These are phyloP conservation scores for Calephelis virginiensis DNA, from an alignment of 1,140 invertebrate genomes.

Conservation along the genomic window DNA sequence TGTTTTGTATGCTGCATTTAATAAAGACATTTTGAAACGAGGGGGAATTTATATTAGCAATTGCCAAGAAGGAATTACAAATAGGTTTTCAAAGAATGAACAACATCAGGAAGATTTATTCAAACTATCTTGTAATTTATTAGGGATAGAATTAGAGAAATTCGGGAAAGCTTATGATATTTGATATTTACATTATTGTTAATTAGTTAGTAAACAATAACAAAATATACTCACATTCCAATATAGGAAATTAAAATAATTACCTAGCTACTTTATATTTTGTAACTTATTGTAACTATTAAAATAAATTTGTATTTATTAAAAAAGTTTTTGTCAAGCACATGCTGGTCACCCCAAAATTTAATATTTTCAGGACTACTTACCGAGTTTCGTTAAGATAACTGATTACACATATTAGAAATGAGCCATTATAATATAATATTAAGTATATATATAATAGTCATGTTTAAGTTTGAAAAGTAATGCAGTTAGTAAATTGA, in stretches of 20 bases:
- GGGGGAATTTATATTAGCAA: slow-evolving; percentile 88
- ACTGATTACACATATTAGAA: too few species aligned
- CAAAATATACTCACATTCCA: background rate
- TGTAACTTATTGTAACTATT: background rate
- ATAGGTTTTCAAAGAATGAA: slow-evolving; percentile 65
- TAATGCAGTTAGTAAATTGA: too few species aligned
- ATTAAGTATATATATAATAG: too few species aligned
- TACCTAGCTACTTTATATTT: background rate
- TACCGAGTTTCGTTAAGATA: too few species aligned
- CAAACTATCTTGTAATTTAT: slow-evolving; percentile 65
- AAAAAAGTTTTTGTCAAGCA: background rate
- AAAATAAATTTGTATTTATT: background rate
- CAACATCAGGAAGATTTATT: slow-evolving; percentile 66
- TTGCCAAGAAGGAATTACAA: slow-evolving; percentile 78
- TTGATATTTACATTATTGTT: background rate
- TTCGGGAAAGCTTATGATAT: slow-evolving; percentile 41
- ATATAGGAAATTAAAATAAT: background rate
- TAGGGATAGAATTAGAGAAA: slow-evolving; percentile 51
- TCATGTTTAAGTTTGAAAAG: too few species aligned
- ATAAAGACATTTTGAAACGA: slow-evolving; percentile 83
- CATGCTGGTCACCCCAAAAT: too few species aligned
- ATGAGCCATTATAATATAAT: too few species aligned
- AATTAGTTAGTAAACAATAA: too few species aligned
- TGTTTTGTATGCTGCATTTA: slow-evolving; percentile 86
- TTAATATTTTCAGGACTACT: too few species aligned